Percentiles rank a stretch among this genome's conserved stretches.
Conservation (phyloP, 2,888 invertebrate genomes). For the Agapetus fuscipes region DNA sequence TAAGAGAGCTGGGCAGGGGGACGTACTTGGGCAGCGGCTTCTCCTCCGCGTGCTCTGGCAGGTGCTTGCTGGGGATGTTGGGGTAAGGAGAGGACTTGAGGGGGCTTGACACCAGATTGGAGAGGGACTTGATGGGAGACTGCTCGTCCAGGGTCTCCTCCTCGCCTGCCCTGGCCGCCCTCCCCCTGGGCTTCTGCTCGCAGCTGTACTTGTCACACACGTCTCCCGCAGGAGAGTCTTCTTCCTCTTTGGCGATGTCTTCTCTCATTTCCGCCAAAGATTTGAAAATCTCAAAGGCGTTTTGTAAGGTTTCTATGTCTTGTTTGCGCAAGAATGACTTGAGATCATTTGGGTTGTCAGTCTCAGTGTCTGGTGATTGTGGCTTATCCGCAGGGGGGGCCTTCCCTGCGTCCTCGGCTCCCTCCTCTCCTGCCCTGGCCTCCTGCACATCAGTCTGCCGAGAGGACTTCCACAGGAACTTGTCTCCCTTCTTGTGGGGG, state of each 20-base stretch:
- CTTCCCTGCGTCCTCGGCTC: not conserved
- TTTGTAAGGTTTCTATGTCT: constrained; percentile 38
- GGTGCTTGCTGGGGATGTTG: constrained; percentile 26
- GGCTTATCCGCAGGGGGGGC: not conserved
- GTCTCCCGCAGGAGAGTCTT: constrained; percentile 7
- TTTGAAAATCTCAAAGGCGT: constrained; percentile 39
- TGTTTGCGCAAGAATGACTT: constrained; percentile 19
- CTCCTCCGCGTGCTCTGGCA: constrained; percentile 7
- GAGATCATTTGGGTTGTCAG: constrained; percentile 7
- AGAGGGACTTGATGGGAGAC: constrained; percentile 53
- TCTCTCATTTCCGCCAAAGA: constrained; percentile 34
- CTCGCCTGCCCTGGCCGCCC: constrained; percentile 27
- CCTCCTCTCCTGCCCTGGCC: not conserved
- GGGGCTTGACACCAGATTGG: constrained; percentile 52
- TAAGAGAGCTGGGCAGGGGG: constrained; percentile 19
- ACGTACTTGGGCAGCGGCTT: constrained; percentile 16
- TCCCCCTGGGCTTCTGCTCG: no score
- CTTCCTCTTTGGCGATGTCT: constrained; percentile 14
- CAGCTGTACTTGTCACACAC: no score
- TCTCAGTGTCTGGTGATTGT: not conserved
- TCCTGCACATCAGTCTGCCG: constrained; percentile 5
- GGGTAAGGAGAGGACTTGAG: constrained; percentile 29
- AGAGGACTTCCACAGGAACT: constrained; percentile 3
- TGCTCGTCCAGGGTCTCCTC: constrained; percentile 30
- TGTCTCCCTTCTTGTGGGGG: not conserved